Evolutionary conservation across 2,113 vertebrate genomes (phyloP).

Genomic region (Leptocoma aspasia): DNA sequence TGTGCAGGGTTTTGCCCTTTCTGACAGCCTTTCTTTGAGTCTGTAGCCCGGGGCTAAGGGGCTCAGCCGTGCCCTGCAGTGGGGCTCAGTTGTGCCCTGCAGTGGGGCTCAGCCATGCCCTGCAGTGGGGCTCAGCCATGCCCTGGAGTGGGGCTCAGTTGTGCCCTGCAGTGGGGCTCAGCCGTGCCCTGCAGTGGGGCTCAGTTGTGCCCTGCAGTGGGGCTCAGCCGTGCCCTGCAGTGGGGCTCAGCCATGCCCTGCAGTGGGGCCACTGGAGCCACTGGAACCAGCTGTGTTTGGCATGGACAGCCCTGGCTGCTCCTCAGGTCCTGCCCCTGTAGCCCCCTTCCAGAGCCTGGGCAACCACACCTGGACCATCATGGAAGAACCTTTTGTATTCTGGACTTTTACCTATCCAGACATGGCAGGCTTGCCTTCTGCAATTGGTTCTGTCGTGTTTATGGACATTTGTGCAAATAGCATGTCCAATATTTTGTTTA

Average conservation of each 20-base stretch:
- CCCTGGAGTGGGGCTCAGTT: accelerated
- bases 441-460: background rate
- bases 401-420: background rate
- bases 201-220: too few species aligned
- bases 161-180: background rate
- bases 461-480: background rate
- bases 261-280: accelerated
- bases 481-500: background rate
- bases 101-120: accelerated
- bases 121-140: too few species aligned
- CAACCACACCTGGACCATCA: accelerated
- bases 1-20: accelerated
- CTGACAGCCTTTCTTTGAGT: too few species aligned
- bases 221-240: background rate
- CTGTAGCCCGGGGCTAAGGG: accelerated
- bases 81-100: background rate
- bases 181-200: accelerated
- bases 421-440: accelerated
- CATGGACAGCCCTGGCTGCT: background rate
- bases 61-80: background rate
- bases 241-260: accelerated
- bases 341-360: accelerated
- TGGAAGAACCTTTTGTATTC: background rate
- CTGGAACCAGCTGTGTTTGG: accelerated
- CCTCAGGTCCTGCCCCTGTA: background rate